Evolutionary conservation across 2,888 invertebrate species (phyloP), one percentile per base, ranked within the genome.

Genomic region (Napeogenes inachia): DNA sequence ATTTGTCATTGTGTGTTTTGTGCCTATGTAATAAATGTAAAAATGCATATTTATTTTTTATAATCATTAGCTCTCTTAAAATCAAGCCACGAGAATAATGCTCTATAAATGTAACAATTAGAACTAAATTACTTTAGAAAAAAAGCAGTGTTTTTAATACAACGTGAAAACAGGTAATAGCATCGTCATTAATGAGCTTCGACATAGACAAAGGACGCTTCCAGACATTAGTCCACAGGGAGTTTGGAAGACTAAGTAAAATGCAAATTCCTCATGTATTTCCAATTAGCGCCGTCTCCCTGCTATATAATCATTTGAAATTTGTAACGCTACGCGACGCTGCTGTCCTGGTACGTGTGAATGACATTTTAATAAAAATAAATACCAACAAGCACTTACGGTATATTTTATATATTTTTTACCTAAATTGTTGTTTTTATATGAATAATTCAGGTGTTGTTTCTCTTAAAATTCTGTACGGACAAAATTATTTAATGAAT

Each of bases 241-340:
- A 78, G 69, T 82, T 81, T 73, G 75, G 73, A 58, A 80, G 82
- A 85, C 85, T 85, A 85, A 87, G 86, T 84, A 87, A 86, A 86
- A 88, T 87, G 87, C 84, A 86, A 89, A 89, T 86, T 50, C 77
- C 81, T 83, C 83, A 84, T 87, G 87, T 86, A 88, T 87, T 87
- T 85, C 84, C 85, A 87, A 89, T 89, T 87, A 89, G 84, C 73
- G 71, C 71, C 65, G 67, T 67, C 70, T 63, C 71, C 66, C 70
- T 61, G 71, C 69, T 68, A 72, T 67, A 74, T 76, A 76, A 74
- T 75, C 74, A 72, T 70, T 72, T 69, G 56, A 66, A 63, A 58
- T 63, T 60, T 63, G 59, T 57, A 64, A 57, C 58, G 61, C 54
- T 2, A 21, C 21, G 21, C 21, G 21, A 50, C 50, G 50, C 10